Evolutionary conservation across 2,888 invertebrate species (phyloP).

Genomic region (Trissoscelio sp.): DNA sequence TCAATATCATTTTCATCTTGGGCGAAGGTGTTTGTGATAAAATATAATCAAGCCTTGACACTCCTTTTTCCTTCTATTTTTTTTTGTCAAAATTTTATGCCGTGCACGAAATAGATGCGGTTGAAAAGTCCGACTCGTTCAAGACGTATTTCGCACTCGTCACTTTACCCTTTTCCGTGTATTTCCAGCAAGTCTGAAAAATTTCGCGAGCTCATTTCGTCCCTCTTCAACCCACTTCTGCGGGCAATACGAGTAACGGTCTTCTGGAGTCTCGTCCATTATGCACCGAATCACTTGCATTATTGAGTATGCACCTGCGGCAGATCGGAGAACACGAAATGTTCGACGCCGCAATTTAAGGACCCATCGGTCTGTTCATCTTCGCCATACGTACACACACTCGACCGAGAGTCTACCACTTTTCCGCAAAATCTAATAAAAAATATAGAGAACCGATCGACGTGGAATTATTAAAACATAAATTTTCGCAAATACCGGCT

Average conservation of each 20-base stretch:
- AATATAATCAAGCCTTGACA: not conserved
- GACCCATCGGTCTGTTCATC: slow-evolving; percentile 65
- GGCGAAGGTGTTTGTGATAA: not conserved
- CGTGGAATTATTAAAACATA: slow-evolving; percentile 49
- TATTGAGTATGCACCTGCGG: slow-evolving; percentile 75
- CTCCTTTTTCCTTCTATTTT: not conserved
- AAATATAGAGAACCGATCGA: slow-evolving; percentile 37
- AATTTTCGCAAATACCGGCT: slow-evolving; percentile 18
- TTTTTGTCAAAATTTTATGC: slow-evolving; percentile 2
- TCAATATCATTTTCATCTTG: not conserved
- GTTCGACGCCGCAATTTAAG: slow-evolving; percentile 68
- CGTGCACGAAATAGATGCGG: slow-evolving; percentile 13
- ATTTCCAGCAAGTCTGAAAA: slow-evolving; percentile 69
- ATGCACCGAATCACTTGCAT: slow-evolving; percentile 75
- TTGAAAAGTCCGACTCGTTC: slow-evolving; percentile 34
- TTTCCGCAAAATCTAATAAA: slow-evolving; percentile 51
- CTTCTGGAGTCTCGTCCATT: slow-evolving; percentile 71
- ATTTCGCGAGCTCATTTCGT: slow-evolving; percentile 68
- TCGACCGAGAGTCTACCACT: slow-evolving; percentile 17
- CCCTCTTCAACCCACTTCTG: slow-evolving; percentile 61
- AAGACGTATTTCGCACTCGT: slow-evolving; percentile 57
- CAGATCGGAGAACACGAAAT: slow-evolving; percentile 68
- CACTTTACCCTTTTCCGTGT: slow-evolving; percentile 37
- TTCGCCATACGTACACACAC: slow-evolving; percentile 54
- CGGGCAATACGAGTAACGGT: slow-evolving; percentile 64